Evolutionary conservation across 2,797 vertebrate genomes (phyloP).

Genomic region (Arrhamphus sclerolepis): DNA sequence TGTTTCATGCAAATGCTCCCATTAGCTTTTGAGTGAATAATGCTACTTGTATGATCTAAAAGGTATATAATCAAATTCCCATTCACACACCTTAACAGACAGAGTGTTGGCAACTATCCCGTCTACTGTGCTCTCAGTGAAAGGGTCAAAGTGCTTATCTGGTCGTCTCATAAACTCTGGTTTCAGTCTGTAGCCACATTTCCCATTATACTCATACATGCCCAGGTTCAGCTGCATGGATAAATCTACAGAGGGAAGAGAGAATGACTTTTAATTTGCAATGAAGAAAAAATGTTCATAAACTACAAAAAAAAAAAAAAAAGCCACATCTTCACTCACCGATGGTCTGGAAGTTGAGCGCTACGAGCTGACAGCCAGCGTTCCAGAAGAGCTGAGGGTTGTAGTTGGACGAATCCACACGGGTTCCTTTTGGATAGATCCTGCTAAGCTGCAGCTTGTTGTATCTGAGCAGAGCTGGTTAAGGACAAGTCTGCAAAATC

Average conservation of each 20-base stretch:
- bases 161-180: constrained; percentile 98
- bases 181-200: constrained; percentile 94
- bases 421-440: constrained; percentile 97
- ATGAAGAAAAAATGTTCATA: background rate
- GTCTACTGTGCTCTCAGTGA: constrained; percentile 95
- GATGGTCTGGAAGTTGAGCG: constrained; percentile 97
- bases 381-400: constrained; percentile 99
- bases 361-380: constrained; percentile 96
- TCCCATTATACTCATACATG: constrained; percentile 98
- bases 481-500: constrained; percentile 64
- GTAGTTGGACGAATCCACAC: constrained; percentile 98
- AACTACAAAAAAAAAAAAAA: background rate
- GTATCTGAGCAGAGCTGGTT: constrained; percentile 86
- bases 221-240: constrained; percentile 99
- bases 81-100: constrained; percentile 90
- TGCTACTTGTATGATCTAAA: too few relatives aligned
- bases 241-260: constrained; percentile 82
- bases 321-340: constrained; percentile 78
- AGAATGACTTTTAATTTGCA: too few relatives aligned
- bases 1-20: background rate
- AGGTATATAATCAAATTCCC: background rate
- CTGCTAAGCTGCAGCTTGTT: constrained; percentile 98
- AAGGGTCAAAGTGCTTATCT: constrained; percentile 98
- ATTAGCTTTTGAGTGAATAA: too few relatives aligned
- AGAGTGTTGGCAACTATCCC: constrained; percentile 97